Conservation (phyloP, 2,797 vertebrate genomes). For the Tragopan temminckii region DNA sequence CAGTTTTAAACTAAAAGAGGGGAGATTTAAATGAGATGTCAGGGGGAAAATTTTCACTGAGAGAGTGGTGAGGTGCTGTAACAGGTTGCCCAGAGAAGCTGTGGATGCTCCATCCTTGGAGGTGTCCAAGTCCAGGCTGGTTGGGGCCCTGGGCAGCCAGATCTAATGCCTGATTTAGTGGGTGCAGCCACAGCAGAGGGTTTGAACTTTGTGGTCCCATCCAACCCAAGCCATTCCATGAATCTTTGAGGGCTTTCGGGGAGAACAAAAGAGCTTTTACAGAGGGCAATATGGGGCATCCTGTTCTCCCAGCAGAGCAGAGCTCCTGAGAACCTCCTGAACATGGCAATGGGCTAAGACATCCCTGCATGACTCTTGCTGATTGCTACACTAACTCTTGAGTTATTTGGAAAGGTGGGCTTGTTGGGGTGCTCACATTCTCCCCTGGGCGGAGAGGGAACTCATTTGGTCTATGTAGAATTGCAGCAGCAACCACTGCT, state of each 20-base stretch:
- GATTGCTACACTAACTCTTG: background rate
- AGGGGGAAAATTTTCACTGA: no score
- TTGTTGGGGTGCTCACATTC: background rate
- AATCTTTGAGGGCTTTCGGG: background rate
- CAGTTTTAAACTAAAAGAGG: no score
- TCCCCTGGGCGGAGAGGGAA: background rate
- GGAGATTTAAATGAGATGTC: no score
- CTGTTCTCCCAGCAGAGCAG: background rate
- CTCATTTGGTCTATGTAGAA: background rate
- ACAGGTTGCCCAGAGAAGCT: no score
- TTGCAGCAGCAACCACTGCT: background rate
- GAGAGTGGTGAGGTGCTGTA: no score
- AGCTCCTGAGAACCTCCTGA: background rate
- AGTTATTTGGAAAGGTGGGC: background rate
- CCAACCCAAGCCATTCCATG: no score
- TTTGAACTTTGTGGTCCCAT: no score
- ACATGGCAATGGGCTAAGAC: accelerated
- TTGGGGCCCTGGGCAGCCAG: no score
- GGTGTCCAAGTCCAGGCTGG: no score
- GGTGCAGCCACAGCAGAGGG: no score
- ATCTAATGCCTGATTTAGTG: no score
- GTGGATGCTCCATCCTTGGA: no score
- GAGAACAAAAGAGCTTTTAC: background rate
- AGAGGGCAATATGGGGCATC: background rate
- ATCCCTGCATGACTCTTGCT: background rate